These are phyloP conservation scores for Arvicanthis niloticus DNA, from an alignment of 2,113 vertebrate genomes.

Conservation along the genomic window DNA sequence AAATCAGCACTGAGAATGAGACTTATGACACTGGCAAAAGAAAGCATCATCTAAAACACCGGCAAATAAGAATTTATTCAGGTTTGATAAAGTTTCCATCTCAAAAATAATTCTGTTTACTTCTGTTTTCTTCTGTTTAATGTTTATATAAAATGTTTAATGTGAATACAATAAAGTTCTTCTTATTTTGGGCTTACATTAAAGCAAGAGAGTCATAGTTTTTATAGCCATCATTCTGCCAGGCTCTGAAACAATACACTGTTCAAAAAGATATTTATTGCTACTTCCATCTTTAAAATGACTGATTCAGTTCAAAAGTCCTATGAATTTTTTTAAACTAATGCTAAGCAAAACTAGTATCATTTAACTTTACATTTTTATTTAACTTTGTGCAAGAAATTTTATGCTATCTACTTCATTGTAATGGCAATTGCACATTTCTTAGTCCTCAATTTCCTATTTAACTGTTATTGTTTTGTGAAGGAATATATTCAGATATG, in stretches of 20 bases:
- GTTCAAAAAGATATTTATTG: conserved; percentile 59
- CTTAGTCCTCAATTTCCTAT: conserved; percentile 57
- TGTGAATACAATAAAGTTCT: conserved; percentile 67
- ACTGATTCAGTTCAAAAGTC: conserved; percentile 41
- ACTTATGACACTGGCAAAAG: conserved; percentile 59
- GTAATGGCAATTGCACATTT: conserved; percentile 60
- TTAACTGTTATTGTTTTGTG: conserved; percentile 57
- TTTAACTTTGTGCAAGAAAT: conserved; percentile 63
- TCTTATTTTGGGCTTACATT: conserved; percentile 65
- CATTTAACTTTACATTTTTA: conserved; percentile 69
- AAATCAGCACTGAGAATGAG: conserved; percentile 41
- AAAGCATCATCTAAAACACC: conserved; percentile 63
- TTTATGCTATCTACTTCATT: conserved; percentile 15
- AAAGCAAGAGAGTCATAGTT: conserved; percentile 66
- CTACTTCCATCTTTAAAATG: conserved; percentile 67
- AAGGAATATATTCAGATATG: conserved; percentile 55
- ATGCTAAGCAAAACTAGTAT: conserved; percentile 42
- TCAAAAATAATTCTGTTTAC: conserved; percentile 24
- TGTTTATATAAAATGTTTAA: conserved; percentile 76
- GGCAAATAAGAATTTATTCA: conserved; percentile 60
- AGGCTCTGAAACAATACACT: conserved; percentile 58
- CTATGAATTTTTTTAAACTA: conserved; percentile 44
- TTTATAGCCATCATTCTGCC: conserved; percentile 62
- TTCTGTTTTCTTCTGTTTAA: conserved; percentile 28
- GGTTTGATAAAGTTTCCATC: conserved; percentile 46